These are phyloP conservation scores for Platysternon megacephalum DNA, from an alignment of 2,113 vertebrate species.

Conservation along the genomic window DNA sequence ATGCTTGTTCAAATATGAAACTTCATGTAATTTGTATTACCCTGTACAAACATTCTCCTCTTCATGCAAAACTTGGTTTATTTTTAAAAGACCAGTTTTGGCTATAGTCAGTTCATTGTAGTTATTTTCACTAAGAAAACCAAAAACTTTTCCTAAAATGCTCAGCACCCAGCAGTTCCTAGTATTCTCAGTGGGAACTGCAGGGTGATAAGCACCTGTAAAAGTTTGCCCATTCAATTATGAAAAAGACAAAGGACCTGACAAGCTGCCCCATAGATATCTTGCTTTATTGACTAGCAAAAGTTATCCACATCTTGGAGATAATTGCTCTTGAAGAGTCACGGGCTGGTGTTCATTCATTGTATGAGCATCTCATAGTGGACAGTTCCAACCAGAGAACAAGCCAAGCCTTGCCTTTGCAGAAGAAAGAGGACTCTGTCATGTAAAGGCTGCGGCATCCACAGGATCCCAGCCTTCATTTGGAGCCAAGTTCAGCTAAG, in stretches of 20 bases:
- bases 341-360: not conserved
- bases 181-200: rapidly evolving
- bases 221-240: rapidly evolving
- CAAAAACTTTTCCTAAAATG: rapidly evolving
- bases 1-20: not conserved
- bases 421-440: not conserved
- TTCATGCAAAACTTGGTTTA: not conserved
- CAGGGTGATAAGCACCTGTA: not conserved
- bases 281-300: not conserved
- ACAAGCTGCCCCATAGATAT: not conserved
- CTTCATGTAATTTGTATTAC: not conserved
- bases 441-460: not conserved
- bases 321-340: not conserved
- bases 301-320: not conserved
- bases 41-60: not conserved
- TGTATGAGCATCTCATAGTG: not conserved
- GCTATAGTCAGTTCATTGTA: not conserved
- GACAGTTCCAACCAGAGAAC: not conserved
- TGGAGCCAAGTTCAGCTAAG: not conserved
- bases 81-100: not conserved
- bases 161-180: not conserved
- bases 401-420: not conserved
- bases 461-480: not conserved
- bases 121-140: not conserved
- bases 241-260: not conserved